Evolutionary conservation across 2,113 vertebrate species (phyloP), one percentile per base, ranked within the genome.

Genomic region (Pipra filicauda): DNA sequence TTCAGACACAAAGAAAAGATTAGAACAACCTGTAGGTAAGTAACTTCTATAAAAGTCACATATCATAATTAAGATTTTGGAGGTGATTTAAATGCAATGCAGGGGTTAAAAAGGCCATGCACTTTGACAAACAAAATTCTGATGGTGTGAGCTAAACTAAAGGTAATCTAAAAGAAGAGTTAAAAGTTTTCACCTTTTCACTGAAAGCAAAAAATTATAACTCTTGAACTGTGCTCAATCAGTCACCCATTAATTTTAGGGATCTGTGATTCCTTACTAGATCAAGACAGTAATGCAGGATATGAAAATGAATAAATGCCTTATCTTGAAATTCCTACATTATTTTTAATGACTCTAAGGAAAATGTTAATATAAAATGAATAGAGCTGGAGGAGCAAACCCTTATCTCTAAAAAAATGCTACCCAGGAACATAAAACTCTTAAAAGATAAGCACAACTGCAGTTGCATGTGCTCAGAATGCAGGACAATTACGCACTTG

Each of bases 381-480:
- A 83, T 24, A 83, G 11, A 88, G 58, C 51, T 80, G 51, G 71
- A 94, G 20, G 12, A 90, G 9, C 70, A 91, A 88, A 85, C 12
- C 22, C 37, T 83, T 65, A 90, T 79, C 94, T 90, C 58, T 58
- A 26, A 20, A 57, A 31, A 91, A 90, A 54, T 3, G 12, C 67
- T 51, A 58, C 23, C 23, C 64, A 41, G 71, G 22, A 65, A 73
- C 41, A 84, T 49, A 37, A 59, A 87, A 85, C 54, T 82, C 54
- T 35, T 69, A 31, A 15, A n/a, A 18, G 49, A 90, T 79, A 95
- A 91, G 78, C 54, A 61, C 49, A 85, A 76, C 78, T 93, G 88
- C 94, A 95, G 88, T 65, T 85, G 79, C 59, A 19, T 83, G 92
- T 91, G 94, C 92, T 91, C 59, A 80, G 94, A 96, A 94, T 78